Evolutionary conservation across 2,888 invertebrate species (phyloP).

Genomic region (Nectonema munidae): DNA sequence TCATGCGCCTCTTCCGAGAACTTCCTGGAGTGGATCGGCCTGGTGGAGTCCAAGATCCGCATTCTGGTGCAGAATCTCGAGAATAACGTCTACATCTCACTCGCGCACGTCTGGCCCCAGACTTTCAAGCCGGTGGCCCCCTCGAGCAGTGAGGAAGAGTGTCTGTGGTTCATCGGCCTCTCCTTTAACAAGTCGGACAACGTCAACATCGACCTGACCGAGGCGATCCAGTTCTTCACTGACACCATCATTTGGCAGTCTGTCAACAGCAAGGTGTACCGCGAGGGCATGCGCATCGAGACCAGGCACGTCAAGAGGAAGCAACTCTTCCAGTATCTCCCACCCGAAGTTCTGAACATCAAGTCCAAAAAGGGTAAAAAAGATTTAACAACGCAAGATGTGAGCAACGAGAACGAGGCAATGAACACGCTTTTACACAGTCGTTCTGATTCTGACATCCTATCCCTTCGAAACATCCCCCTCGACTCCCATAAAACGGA

Average conservation of each 20-base stretch:
- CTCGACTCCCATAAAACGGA: too few species aligned
- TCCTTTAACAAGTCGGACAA: slow-evolving; percentile 56
- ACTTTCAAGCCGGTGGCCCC: slow-evolving; percentile 32
- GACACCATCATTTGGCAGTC: slow-evolving; percentile 30
- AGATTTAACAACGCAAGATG: too few species aligned
- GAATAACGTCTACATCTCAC: slow-evolving; percentile 51
- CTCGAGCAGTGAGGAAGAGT: slow-evolving; percentile 31
- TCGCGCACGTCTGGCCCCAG: slow-evolving; percentile 81
- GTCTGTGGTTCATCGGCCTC: slow-evolving; percentile 91
- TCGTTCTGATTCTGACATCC: too few species aligned
- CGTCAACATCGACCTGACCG: slow-evolving; percentile 61
- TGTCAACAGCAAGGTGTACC: slow-evolving; percentile 30
- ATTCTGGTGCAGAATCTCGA: slow-evolving; percentile 63
- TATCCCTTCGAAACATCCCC: too few species aligned
- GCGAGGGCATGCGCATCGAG: slow-evolving; percentile 44
- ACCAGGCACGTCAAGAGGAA: slow-evolving; percentile 47
- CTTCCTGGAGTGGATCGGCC: slow-evolving; percentile 49
- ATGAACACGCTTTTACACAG: too few species aligned
- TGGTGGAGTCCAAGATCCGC: slow-evolving; percentile 77
- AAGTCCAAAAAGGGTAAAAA: too few species aligned
- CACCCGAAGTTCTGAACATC: slow-evolving; percentile 9
- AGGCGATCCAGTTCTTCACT: slow-evolving; percentile 59
- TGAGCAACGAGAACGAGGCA: too few species aligned
- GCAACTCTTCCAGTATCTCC: slow-evolving; percentile 17
- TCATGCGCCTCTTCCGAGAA: slow-evolving; percentile 44